These are phyloP conservation scores for Rhimphoctona megacephalus DNA, from an alignment of 2,888 invertebrate species.

Conservation along the genomic window DNA sequence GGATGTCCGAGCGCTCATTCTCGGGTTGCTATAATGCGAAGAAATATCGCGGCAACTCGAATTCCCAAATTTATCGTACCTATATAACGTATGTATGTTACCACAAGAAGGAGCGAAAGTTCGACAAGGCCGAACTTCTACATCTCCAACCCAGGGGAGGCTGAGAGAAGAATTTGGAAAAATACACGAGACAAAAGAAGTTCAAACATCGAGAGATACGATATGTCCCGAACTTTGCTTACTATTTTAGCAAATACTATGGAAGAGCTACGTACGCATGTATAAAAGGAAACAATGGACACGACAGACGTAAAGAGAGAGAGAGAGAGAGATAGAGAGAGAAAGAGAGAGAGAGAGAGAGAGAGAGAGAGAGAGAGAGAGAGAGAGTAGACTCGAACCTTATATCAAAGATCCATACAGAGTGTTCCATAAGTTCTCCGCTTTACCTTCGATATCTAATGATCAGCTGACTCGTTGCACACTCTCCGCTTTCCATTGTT, in stretches of 20 bases:
- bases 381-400: not conserved
- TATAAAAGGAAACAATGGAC: not conserved
- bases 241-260: not conserved
- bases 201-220: not conserved
- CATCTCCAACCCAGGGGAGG: not conserved
- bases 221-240: not conserved
- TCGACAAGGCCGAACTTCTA: not conserved
- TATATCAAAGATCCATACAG: not conserved
- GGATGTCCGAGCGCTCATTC: slow-evolving; percentile 1
- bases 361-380: not conserved
- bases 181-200: not conserved
- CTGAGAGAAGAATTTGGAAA: not conserved
- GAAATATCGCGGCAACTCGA: not conserved
- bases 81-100: not conserved
- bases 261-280: not conserved
- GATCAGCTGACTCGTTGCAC: not conserved
- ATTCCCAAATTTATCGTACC: not conserved
- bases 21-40: not conserved
- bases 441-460: not conserved
- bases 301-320: not conserved
- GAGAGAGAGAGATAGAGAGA: not conserved
- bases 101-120: not conserved
- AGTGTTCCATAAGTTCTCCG: not conserved
- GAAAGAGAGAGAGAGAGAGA: not conserved
- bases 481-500: slow-evolving; percentile 1